These are phyloP conservation scores for Misgurnus anguillicaudatus DNA, from an alignment of 2,113 vertebrate species.

Conservation along the genomic window DNA sequence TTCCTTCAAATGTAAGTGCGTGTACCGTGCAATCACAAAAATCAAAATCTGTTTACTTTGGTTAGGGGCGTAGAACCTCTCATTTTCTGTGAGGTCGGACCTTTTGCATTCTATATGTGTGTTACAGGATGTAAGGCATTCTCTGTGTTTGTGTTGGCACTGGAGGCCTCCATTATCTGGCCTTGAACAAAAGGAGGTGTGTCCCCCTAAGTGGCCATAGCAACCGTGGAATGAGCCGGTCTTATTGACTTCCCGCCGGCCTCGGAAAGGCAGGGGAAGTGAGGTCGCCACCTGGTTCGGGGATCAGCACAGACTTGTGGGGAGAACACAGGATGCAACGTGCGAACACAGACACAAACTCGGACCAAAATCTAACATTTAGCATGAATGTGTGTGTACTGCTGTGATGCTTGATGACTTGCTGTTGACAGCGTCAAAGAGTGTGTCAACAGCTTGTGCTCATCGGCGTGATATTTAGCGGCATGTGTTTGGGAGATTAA, in stretches of 20 bases:
- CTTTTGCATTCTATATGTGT: constrained; percentile 27
- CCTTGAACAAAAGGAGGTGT: constrained; percentile 50
- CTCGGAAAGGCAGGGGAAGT: constrained; percentile 48
- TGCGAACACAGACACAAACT: constrained; percentile 12
- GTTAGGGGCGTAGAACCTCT: constrained; percentile 1
- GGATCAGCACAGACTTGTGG: background rate
- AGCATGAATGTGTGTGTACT: background rate
- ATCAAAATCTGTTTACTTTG: constrained; percentile 24
- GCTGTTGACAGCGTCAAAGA: background rate
- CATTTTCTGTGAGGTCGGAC: constrained; percentile 28
- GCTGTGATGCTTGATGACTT: background rate
- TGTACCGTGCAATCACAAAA: constrained; percentile 8
- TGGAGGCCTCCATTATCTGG: constrained; percentile 43
- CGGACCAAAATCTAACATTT: background rate
- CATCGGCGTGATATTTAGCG: constrained; percentile 7
- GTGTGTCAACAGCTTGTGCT: background rate
- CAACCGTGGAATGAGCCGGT: background rate
- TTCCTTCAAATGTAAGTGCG: constrained; percentile 3
- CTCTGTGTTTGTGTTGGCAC: constrained; percentile 42
- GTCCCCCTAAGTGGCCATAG: constrained; percentile 31
- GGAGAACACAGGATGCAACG: constrained; percentile 37
- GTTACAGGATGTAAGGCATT: constrained; percentile 42
- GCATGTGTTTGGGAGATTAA: background rate
- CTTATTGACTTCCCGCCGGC: constrained; percentile 26
- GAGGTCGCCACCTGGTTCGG: constrained; percentile 7